phyloP scores from a whole-genome alignment of 2,113 vertebrate genomes.

The Oreochromis tanganicae region DNA sequence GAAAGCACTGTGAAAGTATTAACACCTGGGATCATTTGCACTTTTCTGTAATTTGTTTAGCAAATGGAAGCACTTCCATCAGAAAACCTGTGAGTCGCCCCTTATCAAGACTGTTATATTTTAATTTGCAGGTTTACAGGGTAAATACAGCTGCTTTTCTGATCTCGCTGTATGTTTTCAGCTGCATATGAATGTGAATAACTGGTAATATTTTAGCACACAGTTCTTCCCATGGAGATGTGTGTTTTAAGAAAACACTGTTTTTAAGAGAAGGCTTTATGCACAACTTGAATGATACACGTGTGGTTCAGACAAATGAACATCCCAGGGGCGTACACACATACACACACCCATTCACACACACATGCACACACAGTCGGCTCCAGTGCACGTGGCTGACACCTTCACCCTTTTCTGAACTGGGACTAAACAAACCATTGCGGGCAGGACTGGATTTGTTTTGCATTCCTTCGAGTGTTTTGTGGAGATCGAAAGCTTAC shows the following conservation, averaged over 20 bases:
- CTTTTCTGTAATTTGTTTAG: background rate
- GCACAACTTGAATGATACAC: background rate
- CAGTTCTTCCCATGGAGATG: background rate
- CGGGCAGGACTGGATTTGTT: background rate
- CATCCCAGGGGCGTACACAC: background rate
- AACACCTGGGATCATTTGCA: conserved; percentile 1
- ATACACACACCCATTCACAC: background rate
- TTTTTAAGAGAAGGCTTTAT: background rate
- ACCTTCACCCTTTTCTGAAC: background rate
- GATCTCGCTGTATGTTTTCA: background rate
- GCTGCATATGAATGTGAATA: background rate
- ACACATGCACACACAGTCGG: background rate
- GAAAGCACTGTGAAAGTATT: background rate
- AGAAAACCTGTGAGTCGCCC: background rate
- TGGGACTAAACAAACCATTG: background rate
- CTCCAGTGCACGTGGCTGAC: background rate
- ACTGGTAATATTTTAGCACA: background rate
- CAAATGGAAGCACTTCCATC: background rate
- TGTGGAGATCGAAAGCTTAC: background rate
- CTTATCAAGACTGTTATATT: background rate
- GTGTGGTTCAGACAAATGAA: background rate
- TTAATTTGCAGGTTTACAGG: background rate
- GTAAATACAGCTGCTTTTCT: background rate
- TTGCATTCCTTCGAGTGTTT: conserved; percentile 7
- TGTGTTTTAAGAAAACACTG: background rate